Base-by-base conservation (phyloP, 2,888 invertebrate genomes). In the Siphonodentalium dalli region DNA sequence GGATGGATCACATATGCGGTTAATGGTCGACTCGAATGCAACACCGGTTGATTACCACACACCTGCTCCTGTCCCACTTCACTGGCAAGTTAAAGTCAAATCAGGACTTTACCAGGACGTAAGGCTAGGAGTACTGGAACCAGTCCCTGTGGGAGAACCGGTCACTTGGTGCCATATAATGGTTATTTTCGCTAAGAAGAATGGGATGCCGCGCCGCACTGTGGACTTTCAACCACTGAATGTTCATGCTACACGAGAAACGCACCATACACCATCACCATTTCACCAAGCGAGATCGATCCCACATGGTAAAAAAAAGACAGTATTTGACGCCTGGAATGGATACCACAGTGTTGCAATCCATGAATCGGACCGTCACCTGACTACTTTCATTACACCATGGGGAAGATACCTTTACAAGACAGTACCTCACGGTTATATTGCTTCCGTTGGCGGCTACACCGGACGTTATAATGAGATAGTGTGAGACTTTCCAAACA, bases 221-320 rank as follows among this genome's bases (percentile, higher is more conserved):
- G 34, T 66, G 20, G 64, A 67, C 31, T 35, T 66, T 26, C 63
- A 67, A 34, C 26, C 61, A 7, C 55, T 59, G 15, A 66, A 66
- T 28, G 35, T 26, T 1, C 57, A 63, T 45, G 61, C 61, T 0
- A 37, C 38, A 1, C 18, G 65, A 2, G 65, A 66, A 28, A 66
- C 61, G 1, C 63, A 58, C 35, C 58, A 65, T 53, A 64, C 61
- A 2, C 61, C 50, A 21, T 63, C 59, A 6, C 54, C 65, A 9
- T 66, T 66, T 45, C 58, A 61, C 18, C 60, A 66, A 33, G n/a
- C n/a, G n/a, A n/a, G n/a, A n/a, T n/a, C n/a, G n/a, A n/a, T n/a
- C 3, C 56, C 62, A 40, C 47, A 31, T 8, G 11, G 42, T 9
- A 56, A 21, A 7, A 28, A 42, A 27, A 58, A 48, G 24, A 54